Evolutionary conservation across 2,888 invertebrate species (phyloP).

Genomic region (Tenthredo notha): DNA sequence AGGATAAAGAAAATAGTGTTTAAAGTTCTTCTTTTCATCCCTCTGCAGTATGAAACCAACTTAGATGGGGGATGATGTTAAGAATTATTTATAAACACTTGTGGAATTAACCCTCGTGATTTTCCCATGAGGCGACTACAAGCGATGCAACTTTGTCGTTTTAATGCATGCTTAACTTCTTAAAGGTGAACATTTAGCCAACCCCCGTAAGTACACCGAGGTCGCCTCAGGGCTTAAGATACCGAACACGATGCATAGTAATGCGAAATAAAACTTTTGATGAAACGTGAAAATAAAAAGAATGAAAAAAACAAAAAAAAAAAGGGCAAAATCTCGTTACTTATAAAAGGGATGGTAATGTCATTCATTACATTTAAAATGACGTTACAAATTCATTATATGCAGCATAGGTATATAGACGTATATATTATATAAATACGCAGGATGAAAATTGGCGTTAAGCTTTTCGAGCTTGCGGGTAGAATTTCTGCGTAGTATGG

Average conservation of each 20-base stretch:
- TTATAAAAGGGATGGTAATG: neutral
- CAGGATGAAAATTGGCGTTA: neutral
- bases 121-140: neutral
- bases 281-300: too few species aligned
- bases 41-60: neutral
- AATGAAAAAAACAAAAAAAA: neutral
- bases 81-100: constrained; percentile 29
- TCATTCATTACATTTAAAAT: neutral
- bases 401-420: neutral
- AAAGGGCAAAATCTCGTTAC: neutral
- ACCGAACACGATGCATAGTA: constrained; percentile 38
- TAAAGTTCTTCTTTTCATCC: neutral
- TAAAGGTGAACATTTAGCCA: constrained; percentile 10
- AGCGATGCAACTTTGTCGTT: constrained; percentile 29
- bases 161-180: constrained; percentile 40
- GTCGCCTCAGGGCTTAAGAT: neutral
- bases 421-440: neutral
- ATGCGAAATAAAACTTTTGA: neutral
- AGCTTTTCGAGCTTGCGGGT: constrained; percentile 21
- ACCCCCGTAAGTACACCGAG: neutral
- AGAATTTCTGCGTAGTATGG: constrained; percentile 7
- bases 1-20: neutral
- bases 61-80: neutral
- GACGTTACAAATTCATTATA: neutral
- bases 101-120: neutral